phyloP scores from a whole-genome alignment of 2,888 invertebrate species.

The Meliscaeva auricollis region DNA sequence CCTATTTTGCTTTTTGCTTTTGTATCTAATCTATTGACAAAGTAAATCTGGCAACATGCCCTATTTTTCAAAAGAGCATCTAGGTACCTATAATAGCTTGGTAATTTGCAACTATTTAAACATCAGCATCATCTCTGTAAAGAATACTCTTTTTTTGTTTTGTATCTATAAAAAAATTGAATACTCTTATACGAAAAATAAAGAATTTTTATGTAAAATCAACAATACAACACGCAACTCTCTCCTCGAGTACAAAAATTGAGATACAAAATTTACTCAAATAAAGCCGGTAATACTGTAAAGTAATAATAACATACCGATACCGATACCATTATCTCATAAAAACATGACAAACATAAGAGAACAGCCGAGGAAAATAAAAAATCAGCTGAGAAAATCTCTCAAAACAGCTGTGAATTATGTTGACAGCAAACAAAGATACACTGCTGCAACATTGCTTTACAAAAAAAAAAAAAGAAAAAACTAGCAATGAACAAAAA shows the following conservation, averaged over 20 bases:
- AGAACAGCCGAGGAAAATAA: not conserved
- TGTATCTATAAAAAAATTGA: not conserved
- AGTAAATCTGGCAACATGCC: constrained; percentile 54
- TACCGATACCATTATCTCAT: not conserved
- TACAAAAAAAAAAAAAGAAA: too few species aligned
- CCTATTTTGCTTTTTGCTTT: constrained; percentile 9
- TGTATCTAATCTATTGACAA: constrained; percentile 28
- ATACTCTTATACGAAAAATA: constrained; percentile 1
- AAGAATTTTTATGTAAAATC: not conserved
- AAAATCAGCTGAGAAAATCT: constrained; percentile 15
- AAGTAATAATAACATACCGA: not conserved
- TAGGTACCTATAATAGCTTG: not conserved
- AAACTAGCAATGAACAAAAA: not conserved
- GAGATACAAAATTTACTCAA: too few species aligned
- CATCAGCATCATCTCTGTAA: not conserved
- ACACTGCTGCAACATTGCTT: not conserved
- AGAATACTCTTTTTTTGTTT: not conserved
- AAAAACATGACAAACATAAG: not conserved
- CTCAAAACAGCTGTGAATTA: constrained; percentile 17
- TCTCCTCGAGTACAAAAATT: too few species aligned
- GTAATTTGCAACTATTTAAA: constrained; percentile 1
- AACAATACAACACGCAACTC: too few species aligned
- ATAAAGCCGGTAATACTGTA: not conserved
- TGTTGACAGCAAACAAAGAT: not conserved
- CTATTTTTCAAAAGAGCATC: constrained; percentile 11